phyloP scores from a whole-genome alignment of 2,113 vertebrate species.

The Proteles cristata region DNA sequence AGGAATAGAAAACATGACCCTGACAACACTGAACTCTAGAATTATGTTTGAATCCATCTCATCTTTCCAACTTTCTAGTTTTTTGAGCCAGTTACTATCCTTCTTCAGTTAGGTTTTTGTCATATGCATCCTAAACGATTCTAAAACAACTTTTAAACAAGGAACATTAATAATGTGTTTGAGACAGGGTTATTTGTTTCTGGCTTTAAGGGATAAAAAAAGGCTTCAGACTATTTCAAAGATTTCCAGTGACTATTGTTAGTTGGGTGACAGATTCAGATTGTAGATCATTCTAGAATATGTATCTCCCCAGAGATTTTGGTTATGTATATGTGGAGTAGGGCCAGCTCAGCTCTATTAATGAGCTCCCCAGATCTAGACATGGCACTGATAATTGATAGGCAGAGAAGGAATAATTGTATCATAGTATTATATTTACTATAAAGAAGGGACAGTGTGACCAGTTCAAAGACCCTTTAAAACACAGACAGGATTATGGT shows the following conservation, averaged over 20 bases:
- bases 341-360: background rate
- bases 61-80: background rate
- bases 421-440: background rate
- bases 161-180: background rate
- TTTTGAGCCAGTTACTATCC: background rate
- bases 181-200: background rate
- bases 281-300: conserved; percentile 1
- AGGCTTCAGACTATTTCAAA: background rate
- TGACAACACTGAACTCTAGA: background rate
- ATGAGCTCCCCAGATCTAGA: background rate
- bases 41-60: background rate
- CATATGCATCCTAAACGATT: background rate
- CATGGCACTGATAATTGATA: background rate
- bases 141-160: background rate
- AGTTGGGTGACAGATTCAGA: background rate
- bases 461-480: background rate
- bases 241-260: background rate
- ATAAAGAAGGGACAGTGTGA: background rate
- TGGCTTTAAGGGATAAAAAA: conserved; percentile 17
- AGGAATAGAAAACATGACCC: background rate
- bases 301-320: background rate
- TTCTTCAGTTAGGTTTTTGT: background rate
- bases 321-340: background rate
- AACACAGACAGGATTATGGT: background rate
- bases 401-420: background rate